A percentile compares a stretch with the other conserved stretches of the same genome.
These are phyloP conservation scores for Mesocentrotus franciscanus DNA, from an alignment of 53 echinoderm and acorn worm species.

Conservation along the genomic window DNA sequence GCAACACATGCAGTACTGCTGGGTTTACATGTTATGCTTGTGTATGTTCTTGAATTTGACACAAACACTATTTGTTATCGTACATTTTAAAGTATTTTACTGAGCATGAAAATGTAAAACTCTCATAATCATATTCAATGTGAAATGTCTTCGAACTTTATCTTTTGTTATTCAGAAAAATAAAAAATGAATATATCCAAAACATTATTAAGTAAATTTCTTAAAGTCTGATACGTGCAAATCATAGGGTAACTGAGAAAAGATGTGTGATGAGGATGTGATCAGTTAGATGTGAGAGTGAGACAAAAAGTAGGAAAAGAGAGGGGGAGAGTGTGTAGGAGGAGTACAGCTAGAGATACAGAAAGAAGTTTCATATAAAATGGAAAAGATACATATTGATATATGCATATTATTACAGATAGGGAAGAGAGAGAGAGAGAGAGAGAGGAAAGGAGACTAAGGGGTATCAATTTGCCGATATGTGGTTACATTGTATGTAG, in stretches of 20 bases:
- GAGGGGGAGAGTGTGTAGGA: neutral
- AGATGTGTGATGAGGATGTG: neutral
- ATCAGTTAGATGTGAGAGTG: neutral
- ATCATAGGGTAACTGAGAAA: neutral
- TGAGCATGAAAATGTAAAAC: too few species aligned
- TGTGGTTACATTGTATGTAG: too few species aligned
- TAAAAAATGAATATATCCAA: neutral
- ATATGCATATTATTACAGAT: neutral
- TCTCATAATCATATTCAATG: too few species aligned
- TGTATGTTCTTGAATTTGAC: neutral
- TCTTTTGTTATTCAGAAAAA: neutral
- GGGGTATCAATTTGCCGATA: too few species aligned
- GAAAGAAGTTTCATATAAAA: neutral
- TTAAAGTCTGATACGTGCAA: too few species aligned
- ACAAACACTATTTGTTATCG: too few species aligned
- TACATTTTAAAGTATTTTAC: neutral
- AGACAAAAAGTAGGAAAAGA: neutral
- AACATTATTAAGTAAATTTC: too few species aligned
- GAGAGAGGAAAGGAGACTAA: neutral
- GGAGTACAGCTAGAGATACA: neutral
- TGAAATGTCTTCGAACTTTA: neutral
- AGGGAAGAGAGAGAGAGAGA: slow-evolving; percentile 4
- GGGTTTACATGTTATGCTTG: neutral
- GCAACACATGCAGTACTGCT: neutral
- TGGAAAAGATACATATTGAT: too few species aligned